Base-by-base conservation (phyloP, 2,797 vertebrate genomes). In the Diplodus puntazzo region DNA sequence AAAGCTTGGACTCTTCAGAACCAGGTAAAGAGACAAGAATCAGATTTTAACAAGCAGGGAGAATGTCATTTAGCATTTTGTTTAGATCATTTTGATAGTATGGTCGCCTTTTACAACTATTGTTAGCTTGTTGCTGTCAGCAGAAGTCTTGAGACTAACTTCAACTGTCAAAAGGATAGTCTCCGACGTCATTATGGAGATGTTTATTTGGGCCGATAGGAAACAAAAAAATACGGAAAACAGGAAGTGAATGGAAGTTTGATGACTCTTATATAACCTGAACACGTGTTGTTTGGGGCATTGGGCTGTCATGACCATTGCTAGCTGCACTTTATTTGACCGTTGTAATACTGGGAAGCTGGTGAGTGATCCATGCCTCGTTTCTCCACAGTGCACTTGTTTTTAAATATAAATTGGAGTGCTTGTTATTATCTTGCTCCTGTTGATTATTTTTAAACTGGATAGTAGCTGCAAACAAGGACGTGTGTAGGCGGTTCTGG, bases 11-110 rank as follows among this genome's bases (percentile, higher is more conserved):
- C 73, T 82, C 79, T 65, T 82, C 86, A 53, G 69, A 81, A 88
- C 75, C 87, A 94, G 93, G 93, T 95, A 93, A 92, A 81, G 43
- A 42, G 9, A 69, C 57, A 65, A 12, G 2, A 43, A 39, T 61
- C 69, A 25, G 23, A 21, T 66, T 77, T 46, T 39, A n/a, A 5
- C 75, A 18, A 45, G 23, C 11, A 12, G 9, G 11, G 1, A 65
- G 18, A 54, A 58, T 27, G 8, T 79, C 30, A 21, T 49, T 58
- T 27, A 16, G 20, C 12, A 1, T 18, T 58, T 72, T 54, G 0
- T 59, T 54, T 45, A 30, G 9, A 18, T 30, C 2, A 43, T 54
- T 58, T 53, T 6, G 62, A 34, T 25, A 16, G 7, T 34, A 49
- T 39, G 49, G n/a, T 21, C 18, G 7, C 25, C 53, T 53, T 61